Conservation (phyloP, 2,888 invertebrate genomes). For the Pinctada fucata region DNA sequence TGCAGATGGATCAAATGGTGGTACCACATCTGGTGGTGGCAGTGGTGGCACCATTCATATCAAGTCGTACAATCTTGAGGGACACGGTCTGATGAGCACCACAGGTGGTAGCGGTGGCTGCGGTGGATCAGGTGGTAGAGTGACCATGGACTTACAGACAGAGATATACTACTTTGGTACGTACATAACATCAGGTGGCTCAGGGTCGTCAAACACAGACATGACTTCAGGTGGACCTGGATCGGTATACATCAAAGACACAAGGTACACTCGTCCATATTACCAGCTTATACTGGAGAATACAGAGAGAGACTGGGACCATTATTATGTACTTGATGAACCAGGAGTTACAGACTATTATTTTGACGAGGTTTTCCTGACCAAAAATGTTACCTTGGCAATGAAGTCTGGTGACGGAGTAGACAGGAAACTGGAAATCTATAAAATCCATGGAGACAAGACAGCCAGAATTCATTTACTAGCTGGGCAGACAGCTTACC, state of each 20-base stretch:
- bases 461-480: constrained; percentile 57
- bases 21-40: constrained; percentile 55
- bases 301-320: constrained; percentile 55
- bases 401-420: constrained; percentile 48
- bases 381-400: constrained; percentile 54
- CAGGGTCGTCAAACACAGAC: constrained; percentile 42
- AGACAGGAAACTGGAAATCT: constrained; percentile 39
- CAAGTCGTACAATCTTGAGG: constrained; percentile 51
- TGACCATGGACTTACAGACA: constrained; percentile 51
- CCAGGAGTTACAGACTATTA: constrained; percentile 40
- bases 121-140: constrained; percentile 64
- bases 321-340: constrained; percentile 61
- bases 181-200: constrained; percentile 55
- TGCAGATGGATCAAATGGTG: constrained; percentile 43
- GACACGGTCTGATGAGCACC: constrained; percentile 56
- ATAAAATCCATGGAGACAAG: constrained; percentile 58
- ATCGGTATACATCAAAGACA: constrained; percentile 59
- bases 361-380: constrained; percentile 62
- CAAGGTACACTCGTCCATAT: constrained; percentile 51
- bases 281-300: constrained; percentile 59
- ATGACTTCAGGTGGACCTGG: constrained; percentile 62
- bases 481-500: constrained; percentile 46
- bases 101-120: constrained; percentile 55
- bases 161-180: constrained; percentile 56
- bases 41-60: constrained; percentile 62